These are phyloP conservation scores for Sinotaia quadrata DNA, from an alignment of 2,888 invertebrate genomes.

Conservation along the genomic window DNA sequence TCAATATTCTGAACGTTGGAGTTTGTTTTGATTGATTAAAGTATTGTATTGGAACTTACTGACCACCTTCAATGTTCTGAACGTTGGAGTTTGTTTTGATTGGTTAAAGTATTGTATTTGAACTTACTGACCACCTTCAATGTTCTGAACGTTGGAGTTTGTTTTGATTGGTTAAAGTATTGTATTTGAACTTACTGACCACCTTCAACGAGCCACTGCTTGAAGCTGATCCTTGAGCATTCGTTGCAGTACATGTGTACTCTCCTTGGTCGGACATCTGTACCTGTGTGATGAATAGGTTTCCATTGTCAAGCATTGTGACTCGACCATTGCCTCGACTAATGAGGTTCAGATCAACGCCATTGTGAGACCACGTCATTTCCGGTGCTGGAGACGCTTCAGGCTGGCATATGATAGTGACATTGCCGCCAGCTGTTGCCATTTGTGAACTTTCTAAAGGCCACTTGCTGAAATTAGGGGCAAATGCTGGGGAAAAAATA, in stretches of 20 bases:
- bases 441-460: conserved; percentile 89
- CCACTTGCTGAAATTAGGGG: conserved; percentile 90
- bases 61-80: no score
- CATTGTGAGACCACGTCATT: conserved; percentile 92
- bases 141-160: no score
- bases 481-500: conserved; percentile 73
- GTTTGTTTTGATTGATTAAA: no score
- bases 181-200: conserved; percentile 45
- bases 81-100: no score
- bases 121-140: no score
- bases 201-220: conserved; percentile 53
- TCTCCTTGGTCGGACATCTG: conserved; percentile 48
- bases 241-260: conserved; percentile 63
- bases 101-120: no score
- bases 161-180: no score
- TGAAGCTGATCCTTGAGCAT: conserved; percentile 50
- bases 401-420: conserved; percentile 89
- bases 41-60: no score
- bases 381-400: conserved; percentile 89
- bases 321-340: conserved; percentile 25
- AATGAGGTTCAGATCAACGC: conserved; percentile 60
- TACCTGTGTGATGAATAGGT: conserved; percentile 81
- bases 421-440: conserved; percentile 92
- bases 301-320: conserved; percentile 86
- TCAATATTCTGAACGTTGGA: no score